Conservation (phyloP, 1,140 invertebrate genomes). For the Drosophila punjabiensis region DNA sequence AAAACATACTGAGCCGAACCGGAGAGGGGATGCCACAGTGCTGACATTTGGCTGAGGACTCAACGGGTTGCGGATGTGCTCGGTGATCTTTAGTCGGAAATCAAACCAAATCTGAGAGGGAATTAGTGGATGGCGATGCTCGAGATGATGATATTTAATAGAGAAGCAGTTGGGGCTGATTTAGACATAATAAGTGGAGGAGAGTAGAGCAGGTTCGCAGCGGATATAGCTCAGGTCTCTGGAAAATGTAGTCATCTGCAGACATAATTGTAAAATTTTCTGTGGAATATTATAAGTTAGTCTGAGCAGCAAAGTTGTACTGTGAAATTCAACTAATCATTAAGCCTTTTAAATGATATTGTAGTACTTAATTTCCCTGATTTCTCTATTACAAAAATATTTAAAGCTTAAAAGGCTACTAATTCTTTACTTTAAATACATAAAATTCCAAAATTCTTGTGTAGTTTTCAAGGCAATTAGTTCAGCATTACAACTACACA, state of each 20-base stretch:
- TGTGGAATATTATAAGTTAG: neutral
- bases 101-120: constrained; percentile 34
- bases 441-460: neutral
- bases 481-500: neutral
- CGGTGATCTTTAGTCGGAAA: constrained; percentile 73
- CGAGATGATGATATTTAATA: constrained; percentile 1
- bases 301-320: no score
- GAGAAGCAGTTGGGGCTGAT: constrained; percentile 18
- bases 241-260: neutral
- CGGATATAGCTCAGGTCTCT: neutral
- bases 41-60: constrained; percentile 55
- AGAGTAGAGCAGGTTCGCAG: neutral
- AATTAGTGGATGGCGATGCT: constrained; percentile 20
- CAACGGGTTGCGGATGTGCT: constrained; percentile 64
- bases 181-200: constrained; percentile 27
- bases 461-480: constrained; percentile 1
- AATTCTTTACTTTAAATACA: neutral
- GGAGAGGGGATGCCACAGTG: constrained; percentile 29
- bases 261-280: neutral
- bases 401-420: no score
- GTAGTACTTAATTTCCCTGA: no score
- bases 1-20: neutral
- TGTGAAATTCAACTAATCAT: no score
- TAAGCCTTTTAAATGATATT: no score
- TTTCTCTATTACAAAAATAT: no score